A percentile compares a stretch with the other conserved stretches of the same genome.
phyloP scores from a whole-genome alignment of 2,113 vertebrate species.

The Siniperca chuatsi region DNA sequence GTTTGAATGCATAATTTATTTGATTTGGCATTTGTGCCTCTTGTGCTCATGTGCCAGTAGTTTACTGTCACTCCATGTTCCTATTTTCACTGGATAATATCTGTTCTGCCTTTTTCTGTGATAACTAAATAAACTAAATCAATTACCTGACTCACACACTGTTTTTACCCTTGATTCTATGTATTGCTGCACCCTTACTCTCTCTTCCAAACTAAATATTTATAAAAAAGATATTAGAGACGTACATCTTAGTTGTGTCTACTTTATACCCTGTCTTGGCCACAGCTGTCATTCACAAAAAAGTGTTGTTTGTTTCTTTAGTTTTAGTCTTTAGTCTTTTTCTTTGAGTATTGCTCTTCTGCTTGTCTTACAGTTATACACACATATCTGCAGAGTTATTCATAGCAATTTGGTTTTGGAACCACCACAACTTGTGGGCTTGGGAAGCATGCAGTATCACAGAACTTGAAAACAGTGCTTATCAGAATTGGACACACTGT shows the following conservation, averaged over 20 bases:
- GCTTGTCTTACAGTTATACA: not conserved
- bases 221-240: not conserved
- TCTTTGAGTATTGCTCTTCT: not conserved
- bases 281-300: not conserved
- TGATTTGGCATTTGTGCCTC: not conserved
- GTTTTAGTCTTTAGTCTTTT: not conserved
- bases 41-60: not conserved
- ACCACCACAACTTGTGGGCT: not conserved
- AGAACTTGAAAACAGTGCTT: constrained; percentile 4
- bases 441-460: not conserved
- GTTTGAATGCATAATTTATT: not conserved
- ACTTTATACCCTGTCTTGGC: not conserved
- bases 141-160: not conserved
- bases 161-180: not conserved
- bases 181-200: not conserved
- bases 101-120: not conserved
- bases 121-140: not conserved
- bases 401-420: constrained; percentile 9
- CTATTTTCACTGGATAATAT: not conserved
- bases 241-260: not conserved
- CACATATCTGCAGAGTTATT: not conserved
- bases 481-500: constrained; percentile 6
- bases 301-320: not conserved
- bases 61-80: not conserved
- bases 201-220: not conserved